phyloP scores from a whole-genome alignment of 2,113 vertebrate genomes.

The Elaphurus davidianus region DNA sequence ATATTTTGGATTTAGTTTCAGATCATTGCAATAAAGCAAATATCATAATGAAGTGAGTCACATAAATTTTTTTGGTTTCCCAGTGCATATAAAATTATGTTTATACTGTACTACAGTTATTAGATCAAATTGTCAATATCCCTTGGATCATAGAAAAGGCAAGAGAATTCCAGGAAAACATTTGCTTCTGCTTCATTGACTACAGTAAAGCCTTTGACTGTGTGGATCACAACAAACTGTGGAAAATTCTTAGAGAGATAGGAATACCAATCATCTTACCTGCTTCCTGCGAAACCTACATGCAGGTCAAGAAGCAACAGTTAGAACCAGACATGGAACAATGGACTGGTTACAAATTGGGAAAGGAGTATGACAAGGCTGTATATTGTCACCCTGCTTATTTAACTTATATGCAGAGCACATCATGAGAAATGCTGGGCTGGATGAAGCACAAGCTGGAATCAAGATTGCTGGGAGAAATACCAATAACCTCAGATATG shows the following conservation, averaged over 20 bases:
- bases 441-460: neutral
- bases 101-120: neutral
- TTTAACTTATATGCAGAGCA: neutral
- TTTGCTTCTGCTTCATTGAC: neutral
- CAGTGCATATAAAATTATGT: neutral
- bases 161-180: neutral
- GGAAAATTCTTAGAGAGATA: neutral
- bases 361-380: neutral
- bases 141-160: neutral
- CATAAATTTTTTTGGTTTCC: neutral
- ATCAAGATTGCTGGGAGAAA: neutral
- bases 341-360: neutral
- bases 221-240: neutral
- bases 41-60: neutral
- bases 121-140: neutral
- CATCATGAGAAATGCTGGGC: neutral
- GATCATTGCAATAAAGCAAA: neutral
- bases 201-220: neutral
- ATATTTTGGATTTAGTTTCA: neutral
- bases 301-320: neutral
- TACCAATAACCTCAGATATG: neutral
- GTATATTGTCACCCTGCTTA: neutral
- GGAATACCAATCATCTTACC: neutral
- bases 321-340: neutral
- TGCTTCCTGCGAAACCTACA: neutral